Percentiles rank a stretch among this genome's conserved stretches.
Conservation (phyloP, 2,113 vertebrate species). For the Paratilapia polleni region DNA sequence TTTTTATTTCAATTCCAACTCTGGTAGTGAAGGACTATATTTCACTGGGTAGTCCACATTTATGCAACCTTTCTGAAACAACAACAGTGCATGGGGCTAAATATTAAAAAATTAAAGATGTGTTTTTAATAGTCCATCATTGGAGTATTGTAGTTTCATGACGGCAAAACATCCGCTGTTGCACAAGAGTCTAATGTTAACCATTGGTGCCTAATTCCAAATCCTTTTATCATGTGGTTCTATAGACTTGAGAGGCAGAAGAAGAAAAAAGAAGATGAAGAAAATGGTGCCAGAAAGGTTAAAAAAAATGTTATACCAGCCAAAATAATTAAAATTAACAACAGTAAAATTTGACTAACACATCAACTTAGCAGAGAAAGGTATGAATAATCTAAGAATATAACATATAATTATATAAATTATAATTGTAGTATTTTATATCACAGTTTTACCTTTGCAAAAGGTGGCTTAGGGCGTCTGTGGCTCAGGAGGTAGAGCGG, state of each 20-base stretch:
- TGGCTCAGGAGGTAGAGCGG: no score
- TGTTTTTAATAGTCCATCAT: background rate
- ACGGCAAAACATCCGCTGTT: background rate
- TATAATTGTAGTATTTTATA: no score
- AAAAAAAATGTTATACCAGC: background rate
- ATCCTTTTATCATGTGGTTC: background rate
- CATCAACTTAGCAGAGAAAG: rapidly evolving
- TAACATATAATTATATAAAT: background rate
- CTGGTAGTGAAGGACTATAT: background rate
- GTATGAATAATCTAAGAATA: background rate
- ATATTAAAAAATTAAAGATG: background rate
- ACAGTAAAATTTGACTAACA: background rate
- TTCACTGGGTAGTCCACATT: background rate
- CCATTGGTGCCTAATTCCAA: background rate
- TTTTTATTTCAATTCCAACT: background rate
- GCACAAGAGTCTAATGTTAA: background rate
- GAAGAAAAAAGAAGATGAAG: no score
- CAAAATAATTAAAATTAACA: background rate
- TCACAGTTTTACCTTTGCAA: no score
- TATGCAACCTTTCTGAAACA: background rate
- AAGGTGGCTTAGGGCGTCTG: no score
- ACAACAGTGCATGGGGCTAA: background rate
- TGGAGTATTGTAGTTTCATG: background rate
- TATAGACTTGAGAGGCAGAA: background rate
- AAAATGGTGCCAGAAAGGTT: background rate